These are phyloP conservation scores for Drosophila meridionalis DNA, from an alignment of 2,888 invertebrate genomes.

Conservation along the genomic window DNA sequence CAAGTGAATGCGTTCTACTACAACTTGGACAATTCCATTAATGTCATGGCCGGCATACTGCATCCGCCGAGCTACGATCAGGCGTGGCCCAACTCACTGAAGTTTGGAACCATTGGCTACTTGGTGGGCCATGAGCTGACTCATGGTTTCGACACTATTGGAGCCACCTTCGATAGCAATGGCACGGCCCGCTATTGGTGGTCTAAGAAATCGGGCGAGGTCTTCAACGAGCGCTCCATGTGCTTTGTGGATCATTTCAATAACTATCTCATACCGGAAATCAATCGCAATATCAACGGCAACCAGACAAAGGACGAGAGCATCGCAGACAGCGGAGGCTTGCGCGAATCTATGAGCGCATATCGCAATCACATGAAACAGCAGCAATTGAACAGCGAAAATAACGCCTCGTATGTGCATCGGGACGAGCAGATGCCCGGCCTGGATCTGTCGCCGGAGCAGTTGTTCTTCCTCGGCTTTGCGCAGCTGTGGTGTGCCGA, in stretches of 20 bases:
- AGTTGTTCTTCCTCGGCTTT: slow-evolving; percentile 82
- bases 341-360: slow-evolving; percentile 71
- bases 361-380: slow-evolving; percentile 75
- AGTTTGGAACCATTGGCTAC: slow-evolving; percentile 81
- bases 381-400: slow-evolving; percentile 10
- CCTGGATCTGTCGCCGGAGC: slow-evolving; percentile 80
- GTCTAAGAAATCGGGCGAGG: slow-evolving; percentile 71
- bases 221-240: slow-evolving; percentile 72
- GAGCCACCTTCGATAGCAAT: slow-evolving; percentile 67
- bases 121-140: slow-evolving; percentile 83
- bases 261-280: slow-evolving; percentile 77
- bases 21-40: slow-evolving; percentile 81
- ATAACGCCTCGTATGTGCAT: slow-evolving; percentile 17
- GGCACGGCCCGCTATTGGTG: slow-evolving; percentile 74
- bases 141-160: slow-evolving; percentile 80
- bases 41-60: slow-evolving; percentile 81
- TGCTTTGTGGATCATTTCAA: slow-evolving; percentile 79
- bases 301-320: slow-evolving; percentile 80
- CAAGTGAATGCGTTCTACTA: slow-evolving; percentile 83
- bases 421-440: slow-evolving; percentile 81
- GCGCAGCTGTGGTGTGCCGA: slow-evolving; percentile 82
- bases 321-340: slow-evolving; percentile 82
- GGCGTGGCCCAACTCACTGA: slow-evolving; percentile 78
- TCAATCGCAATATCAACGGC: slow-evolving; percentile 80
- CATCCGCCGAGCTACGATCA: slow-evolving; percentile 80